phyloP scores from a whole-genome alignment of 2,113 vertebrate genomes.

The Dromaius novaehollandiae region DNA sequence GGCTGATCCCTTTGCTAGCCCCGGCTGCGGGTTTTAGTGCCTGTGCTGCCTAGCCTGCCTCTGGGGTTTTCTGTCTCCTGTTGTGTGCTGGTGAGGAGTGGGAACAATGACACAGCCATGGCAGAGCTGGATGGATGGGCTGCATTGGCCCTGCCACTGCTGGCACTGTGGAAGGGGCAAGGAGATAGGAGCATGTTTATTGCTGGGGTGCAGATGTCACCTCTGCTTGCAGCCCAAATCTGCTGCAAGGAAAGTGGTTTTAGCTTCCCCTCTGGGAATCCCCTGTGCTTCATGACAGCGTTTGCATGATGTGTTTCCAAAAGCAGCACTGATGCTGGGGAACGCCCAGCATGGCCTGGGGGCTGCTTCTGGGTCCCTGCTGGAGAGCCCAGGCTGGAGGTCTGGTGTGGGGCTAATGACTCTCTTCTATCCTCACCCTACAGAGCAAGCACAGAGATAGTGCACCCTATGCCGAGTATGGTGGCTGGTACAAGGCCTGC shows the following conservation, averaged over 20 bases:
- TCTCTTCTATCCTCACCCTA: constrained; percentile 28
- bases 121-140: rapidly evolving
- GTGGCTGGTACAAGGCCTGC: constrained; percentile 99
- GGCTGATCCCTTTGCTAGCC: not conserved
- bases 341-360: not conserved
- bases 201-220: not conserved
- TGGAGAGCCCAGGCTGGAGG: not conserved
- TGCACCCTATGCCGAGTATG: constrained; percentile 92
- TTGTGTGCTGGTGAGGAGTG: not conserved
- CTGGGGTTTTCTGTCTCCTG: not conserved
- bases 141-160: not conserved
- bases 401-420: not conserved
- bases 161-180: not conserved
- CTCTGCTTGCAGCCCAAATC: not conserved
- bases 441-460: constrained; percentile 90
- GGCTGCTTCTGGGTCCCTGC: not conserved
- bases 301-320: not conserved
- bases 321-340: not conserved
- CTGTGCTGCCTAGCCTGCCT: not conserved
- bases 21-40: not conserved
- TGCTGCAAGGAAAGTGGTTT: not conserved
- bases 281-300: not conserved
- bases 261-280: not conserved
- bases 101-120: not conserved
- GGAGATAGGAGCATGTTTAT: not conserved